Percentiles rank a stretch among this genome's conserved stretches.
These are phyloP conservation scores for Physocephala rufipes DNA, from an alignment of 2,888 invertebrate genomes.

Conservation along the genomic window DNA sequence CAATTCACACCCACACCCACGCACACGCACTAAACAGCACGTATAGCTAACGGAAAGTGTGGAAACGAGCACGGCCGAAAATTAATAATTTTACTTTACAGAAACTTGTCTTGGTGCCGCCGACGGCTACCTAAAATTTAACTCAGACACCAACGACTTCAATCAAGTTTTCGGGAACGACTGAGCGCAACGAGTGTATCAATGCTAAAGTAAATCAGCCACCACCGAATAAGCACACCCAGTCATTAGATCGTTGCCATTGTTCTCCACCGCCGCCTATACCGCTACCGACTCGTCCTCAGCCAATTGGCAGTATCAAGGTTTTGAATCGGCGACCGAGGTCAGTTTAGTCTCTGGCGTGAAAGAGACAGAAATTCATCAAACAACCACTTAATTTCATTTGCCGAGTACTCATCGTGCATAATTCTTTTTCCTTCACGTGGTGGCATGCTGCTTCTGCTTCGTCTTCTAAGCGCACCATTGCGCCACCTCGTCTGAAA, in stretches of 20 bases:
- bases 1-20: no score
- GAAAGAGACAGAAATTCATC: constrained; percentile 61
- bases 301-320: constrained; percentile 26
- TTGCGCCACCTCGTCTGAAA: not conserved
- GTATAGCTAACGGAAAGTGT: constrained; percentile 1
- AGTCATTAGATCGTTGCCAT: constrained; percentile 59
- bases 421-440: constrained; percentile 3
- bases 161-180: constrained; percentile 62
- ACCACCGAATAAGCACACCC: constrained; percentile 39
- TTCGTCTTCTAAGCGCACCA: constrained; percentile 4
- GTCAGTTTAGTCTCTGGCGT: constrained; percentile 42
- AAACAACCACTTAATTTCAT: constrained; percentile 51
- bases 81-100: constrained; percentile 41
- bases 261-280: constrained; percentile 46
- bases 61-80: not conserved
- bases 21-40: constrained; percentile 28
- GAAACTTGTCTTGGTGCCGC: constrained; percentile 41
- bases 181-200: constrained; percentile 57
- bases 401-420: constrained; percentile 38
- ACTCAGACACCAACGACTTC: constrained; percentile 50
- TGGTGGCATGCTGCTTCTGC: constrained; percentile 1
- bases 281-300: constrained; percentile 27
- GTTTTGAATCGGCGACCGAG: constrained; percentile 36
- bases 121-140: constrained; percentile 46
- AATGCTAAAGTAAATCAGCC: constrained; percentile 57